Base-by-base conservation (phyloP, 2,888 invertebrate genomes). In the Nineta flava region DNA sequence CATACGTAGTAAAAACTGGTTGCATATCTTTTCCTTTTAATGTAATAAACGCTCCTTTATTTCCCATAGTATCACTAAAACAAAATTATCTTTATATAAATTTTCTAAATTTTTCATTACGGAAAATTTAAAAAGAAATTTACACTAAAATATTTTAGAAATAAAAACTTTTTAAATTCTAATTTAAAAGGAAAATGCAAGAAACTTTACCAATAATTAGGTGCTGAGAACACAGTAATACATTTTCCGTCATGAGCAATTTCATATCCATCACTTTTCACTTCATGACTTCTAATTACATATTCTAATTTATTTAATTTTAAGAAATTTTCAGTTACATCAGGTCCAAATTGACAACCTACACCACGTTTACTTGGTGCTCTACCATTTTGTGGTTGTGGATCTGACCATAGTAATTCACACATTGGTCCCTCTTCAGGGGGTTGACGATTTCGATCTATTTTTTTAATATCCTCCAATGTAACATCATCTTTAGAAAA, bases 141-240 rank as follows among this genome's bases (percentile, higher is more conserved):
- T 19, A 3, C 3, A 19, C 19, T 19, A 19, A 19, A 19, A 32
- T 12, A 17, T 12, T 32, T 9, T 2, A 31, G 1, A 46, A 46
- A n/a, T 7, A 6, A 12, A 6, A 19, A 19, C 19, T 3, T 3
- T 19, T 19, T 19, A 16, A 40, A 12, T 5, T 9, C 1, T 16
- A 9, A 31, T 13, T 13, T 31, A 10, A 46, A 46, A 13, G 13
- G 17, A 32, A 10, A 13, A 52, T 9, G 26, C 34, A 42, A 48
- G 2, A 19, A 19, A 48, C 65, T 70, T 67, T 67, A 93, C 93
- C 97, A 99, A 77, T 99, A 99, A 68, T 99, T 99, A 55, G 99
- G 99, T 58, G 99, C 99, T 1, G 96, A 96, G 75, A 99, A 99
- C 46, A 99, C 95, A 10, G 99, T 99, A 63, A 97, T 91, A 65